Base-by-base conservation (phyloP, 2,113 vertebrate species). In the Trematomus loennbergii region DNA sequence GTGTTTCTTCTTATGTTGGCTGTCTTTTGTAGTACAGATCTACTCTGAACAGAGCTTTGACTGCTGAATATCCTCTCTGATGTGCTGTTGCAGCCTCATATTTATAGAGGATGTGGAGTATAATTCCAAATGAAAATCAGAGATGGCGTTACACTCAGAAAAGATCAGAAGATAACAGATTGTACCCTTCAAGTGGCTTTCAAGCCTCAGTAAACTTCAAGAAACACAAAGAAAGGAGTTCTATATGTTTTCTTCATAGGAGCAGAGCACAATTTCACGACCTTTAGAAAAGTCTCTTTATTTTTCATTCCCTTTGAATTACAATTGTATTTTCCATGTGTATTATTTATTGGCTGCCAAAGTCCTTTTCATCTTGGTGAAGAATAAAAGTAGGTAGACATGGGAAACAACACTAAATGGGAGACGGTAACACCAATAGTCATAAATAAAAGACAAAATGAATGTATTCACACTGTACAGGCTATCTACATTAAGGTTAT, bases 341-440 rank as follows among this genome's bases (percentile, higher is more conserved):
- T 48, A 84, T 82, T 82, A 84, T 86, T 86, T 16, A 86, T 74
- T 52, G 6, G 12, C 61, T 72, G 79, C 58, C 25, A 3, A 79
- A 74, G 29, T 79, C 53, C 9, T 77, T 86, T 77, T 82, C 1
- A 9, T 70, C 67, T 16, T 33, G 22, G 13, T 49, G 17, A 69
- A 48, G 48, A 78, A 69, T 29, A 18, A 55, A 0, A 58, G 10
- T 36, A 3, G 33, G 5, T 7, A 36, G 36, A 36, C 36, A 36
- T 5, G 36, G 36, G 36, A 36, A 36, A 36, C 36, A 36, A 36
- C 2, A 25, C 25, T 36, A 36, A 7, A 36, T 36, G 36, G 36
- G 7, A 36, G 36, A 36, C 36, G 36, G 36, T 36, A 36, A 36
- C 60, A 49, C 6, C 18, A 60, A 49, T 40, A 55, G 36, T 61